A percentile compares a stretch with the other conserved stretches of the same genome.
These are phyloP conservation scores for Heliconius nattereri DNA, from an alignment of 1,140 invertebrate species.

Conservation along the genomic window DNA sequence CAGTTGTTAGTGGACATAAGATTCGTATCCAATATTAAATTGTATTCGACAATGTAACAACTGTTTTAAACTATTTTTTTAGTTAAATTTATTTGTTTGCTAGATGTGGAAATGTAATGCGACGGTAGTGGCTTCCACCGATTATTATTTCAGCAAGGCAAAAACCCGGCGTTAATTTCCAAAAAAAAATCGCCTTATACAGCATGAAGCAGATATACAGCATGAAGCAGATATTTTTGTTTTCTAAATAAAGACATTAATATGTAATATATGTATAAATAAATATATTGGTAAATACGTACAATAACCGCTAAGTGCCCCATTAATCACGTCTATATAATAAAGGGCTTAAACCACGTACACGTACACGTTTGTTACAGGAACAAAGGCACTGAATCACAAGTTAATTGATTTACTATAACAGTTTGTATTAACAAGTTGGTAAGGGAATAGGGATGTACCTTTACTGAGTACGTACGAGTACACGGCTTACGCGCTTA, in stretches of 20 bases:
- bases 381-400: conserved; percentile 39
- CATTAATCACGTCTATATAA: conserved; percentile 14
- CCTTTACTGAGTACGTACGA: too few species aligned
- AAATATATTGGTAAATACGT: background rate
- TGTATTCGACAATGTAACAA: background rate
- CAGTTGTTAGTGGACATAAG: background rate
- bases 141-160: too few species aligned
- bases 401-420: conserved; percentile 43
- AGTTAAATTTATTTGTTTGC: too few species aligned
- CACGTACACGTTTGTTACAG: conserved; percentile 1
- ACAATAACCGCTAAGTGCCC: conserved; percentile 14
- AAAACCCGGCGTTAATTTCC: too few species aligned
- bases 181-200: too few species aligned
- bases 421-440: conserved; percentile 49
- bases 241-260: background rate
- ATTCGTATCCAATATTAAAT: background rate
- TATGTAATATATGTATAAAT: background rate
- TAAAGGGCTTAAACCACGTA: conserved; percentile 22
- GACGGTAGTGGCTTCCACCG: too few species aligned
- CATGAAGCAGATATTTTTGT: too few species aligned
- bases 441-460: conserved; percentile 37
- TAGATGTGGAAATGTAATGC: too few species aligned
- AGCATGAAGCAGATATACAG: too few species aligned
- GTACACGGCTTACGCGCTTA: conserved; percentile 47
- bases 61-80: background rate